Base-by-base conservation (phyloP, 2,888 invertebrate species). In the Sussaba pulchella region DNA sequence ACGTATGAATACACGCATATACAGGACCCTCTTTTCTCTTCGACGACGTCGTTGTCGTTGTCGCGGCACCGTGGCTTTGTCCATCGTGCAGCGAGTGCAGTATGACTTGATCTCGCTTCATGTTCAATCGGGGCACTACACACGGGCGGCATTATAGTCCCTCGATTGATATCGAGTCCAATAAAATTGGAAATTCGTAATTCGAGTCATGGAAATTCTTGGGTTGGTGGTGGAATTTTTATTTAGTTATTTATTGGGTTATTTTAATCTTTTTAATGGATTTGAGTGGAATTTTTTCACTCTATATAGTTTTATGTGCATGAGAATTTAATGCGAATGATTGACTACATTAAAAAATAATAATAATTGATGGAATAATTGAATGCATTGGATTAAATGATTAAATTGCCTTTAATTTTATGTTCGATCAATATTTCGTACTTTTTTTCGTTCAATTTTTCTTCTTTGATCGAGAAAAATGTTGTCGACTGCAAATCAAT, bases 41-140 rank as follows among this genome's bases (percentile, higher is more conserved):
- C 47, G 52, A 12, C 47, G 17, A 17, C 45, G 21, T 50, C 50
- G 19, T 54, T n/a, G 24, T 21, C 19, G 50, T 50, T 52, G 70
- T 73, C 50, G 59, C 50, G 36, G 75, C 71, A 66, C 71, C 54
- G 71, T 67, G 67, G 76, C 75, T 80, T 80, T 80, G 75, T 80
- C 70, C 59, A 41, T 57, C 63, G 66, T 45, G 71, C 52, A 39
- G 54, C 24, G 54, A 78, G 54, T 69, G 67, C 78, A 73, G 61
- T 17, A 31, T 74, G 64, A 79, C 50, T 75, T 80, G 36, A 21
- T 43, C 64, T 52, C 70, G 74, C 66, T 47, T 45, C 36, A 47
- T 14, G 31, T 70, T 73, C 69, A n/a, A 17, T 47, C 26, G 47
- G 41, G 21, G 52, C 17, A 43, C 45, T 47, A 66, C 14, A 14